Percentiles rank a stretch among this genome's conserved stretches.
These are phyloP conservation scores for Steinernema hermaphroditum DNA, from an alignment of 2,888 invertebrate genomes.

Conservation along the genomic window DNA sequence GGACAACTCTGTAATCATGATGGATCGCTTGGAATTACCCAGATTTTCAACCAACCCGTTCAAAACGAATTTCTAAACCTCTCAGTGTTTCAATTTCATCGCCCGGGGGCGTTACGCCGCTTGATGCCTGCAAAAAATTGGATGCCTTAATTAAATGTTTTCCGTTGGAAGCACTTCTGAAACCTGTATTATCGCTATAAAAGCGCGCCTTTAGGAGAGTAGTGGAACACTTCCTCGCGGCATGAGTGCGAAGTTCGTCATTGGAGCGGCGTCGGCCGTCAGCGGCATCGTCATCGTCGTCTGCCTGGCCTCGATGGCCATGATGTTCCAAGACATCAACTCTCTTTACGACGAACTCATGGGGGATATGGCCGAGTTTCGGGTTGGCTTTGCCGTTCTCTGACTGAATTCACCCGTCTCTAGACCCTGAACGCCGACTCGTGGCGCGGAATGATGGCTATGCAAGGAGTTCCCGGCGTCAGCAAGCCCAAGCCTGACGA, in stretches of 20 bases:
- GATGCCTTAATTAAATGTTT: neutral
- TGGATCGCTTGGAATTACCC: no score
- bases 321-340: conserved; percentile 35
- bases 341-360: conserved; percentile 34
- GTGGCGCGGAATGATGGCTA: conserved; percentile 34
- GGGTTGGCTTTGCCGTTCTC: neutral
- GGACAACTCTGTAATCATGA: no score
- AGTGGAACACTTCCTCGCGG: neutral
- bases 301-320: neutral
- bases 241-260: conserved; percentile 10
- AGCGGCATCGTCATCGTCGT: conserved; percentile 31
- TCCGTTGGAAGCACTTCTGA: neutral
- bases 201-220: neutral
- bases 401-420: neutral
- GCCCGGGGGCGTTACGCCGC: conserved; percentile 3
- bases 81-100: neutral
- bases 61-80: neutral
- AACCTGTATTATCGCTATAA: conserved; percentile 7
- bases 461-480: conserved; percentile 5
- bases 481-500: neutral
- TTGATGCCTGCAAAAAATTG: neutral
- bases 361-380: conserved; percentile 34
- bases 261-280: conserved; percentile 29
- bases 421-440: conserved; percentile 31
- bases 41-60: no score